Conservation (phyloP, 2,113 vertebrate species). For the Calyptomena viridis region DNA sequence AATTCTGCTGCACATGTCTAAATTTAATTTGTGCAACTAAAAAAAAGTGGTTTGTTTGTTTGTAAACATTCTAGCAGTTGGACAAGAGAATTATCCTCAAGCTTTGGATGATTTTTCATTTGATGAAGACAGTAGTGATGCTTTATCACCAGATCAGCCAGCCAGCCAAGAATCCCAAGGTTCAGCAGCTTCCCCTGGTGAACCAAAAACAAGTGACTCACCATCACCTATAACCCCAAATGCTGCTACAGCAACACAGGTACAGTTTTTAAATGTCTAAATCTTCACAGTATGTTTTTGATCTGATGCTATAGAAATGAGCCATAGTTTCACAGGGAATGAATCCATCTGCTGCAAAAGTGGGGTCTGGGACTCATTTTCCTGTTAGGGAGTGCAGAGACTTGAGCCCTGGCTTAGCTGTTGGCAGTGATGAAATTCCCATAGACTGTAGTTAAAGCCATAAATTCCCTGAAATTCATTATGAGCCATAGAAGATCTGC, state of each 20-base stretch:
- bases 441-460: not conserved
- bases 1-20: not conserved
- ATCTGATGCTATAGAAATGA: not conserved
- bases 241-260: conserved; percentile 70
- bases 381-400: not conserved
- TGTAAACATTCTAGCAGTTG: conserved; percentile 70
- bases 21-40: not conserved
- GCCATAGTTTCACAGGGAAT: not conserved
- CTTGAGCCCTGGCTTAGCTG: not conserved
- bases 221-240: conserved; percentile 74
- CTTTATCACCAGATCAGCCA: conserved; percentile 93
- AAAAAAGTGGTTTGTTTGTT: not conserved
- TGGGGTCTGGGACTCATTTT: not conserved
- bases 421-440: not conserved
- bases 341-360: not conserved
- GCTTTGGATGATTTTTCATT: conserved; percentile 83
- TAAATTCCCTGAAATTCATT: not conserved
- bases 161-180: conserved; percentile 94
- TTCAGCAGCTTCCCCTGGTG: conserved; percentile 87
- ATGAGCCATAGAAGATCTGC: not conserved
- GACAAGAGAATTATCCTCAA: conserved; percentile 88
- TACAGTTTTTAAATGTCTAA: conserved; percentile 31
- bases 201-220: conserved; percentile 79
- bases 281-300: not conserved
- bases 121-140: conserved; percentile 95